These are phyloP conservation scores for Pseudorasbora parva DNA, from an alignment of 2,113 vertebrate genomes.

Conservation along the genomic window DNA sequence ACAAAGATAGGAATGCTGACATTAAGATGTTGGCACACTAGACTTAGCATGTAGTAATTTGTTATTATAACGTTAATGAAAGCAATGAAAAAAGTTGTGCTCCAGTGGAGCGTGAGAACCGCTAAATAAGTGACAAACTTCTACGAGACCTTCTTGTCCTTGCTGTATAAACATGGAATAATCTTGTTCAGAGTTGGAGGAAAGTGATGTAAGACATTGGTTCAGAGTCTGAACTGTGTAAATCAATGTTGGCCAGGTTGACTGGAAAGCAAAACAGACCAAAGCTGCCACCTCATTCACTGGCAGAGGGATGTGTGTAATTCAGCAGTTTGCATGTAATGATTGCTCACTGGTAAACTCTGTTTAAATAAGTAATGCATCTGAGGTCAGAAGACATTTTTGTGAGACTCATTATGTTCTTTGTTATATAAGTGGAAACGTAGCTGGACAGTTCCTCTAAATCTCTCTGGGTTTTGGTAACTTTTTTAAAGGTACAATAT, in stretches of 20 bases:
- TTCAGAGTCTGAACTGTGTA: constrained; percentile 23
- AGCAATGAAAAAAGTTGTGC: not conserved
- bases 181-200: not conserved
- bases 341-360: constrained; percentile 27
- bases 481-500: not conserved
- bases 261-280: constrained; percentile 29
- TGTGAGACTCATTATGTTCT: not conserved
- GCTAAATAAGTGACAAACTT: constrained; percentile 12
- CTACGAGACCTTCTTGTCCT: not conserved
- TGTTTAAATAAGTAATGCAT: constrained; percentile 34
- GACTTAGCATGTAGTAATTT: not conserved
- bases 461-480: not conserved
- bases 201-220: not conserved
- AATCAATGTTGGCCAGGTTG: constrained; percentile 15
- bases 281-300: not conserved
- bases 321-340: not conserved
- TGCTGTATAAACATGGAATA: constrained; percentile 7
- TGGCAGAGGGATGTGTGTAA: not conserved
- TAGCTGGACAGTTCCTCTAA: not conserved
- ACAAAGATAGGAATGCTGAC: constrained; percentile 32
- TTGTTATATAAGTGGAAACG: constrained; percentile 1
- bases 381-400: not conserved
- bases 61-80: constrained; percentile 11
- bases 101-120: not conserved
- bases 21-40: not conserved